Evolutionary conservation across 1,140 invertebrate genomes (phyloP).

Genomic region (Drosophila miranda): DNA sequence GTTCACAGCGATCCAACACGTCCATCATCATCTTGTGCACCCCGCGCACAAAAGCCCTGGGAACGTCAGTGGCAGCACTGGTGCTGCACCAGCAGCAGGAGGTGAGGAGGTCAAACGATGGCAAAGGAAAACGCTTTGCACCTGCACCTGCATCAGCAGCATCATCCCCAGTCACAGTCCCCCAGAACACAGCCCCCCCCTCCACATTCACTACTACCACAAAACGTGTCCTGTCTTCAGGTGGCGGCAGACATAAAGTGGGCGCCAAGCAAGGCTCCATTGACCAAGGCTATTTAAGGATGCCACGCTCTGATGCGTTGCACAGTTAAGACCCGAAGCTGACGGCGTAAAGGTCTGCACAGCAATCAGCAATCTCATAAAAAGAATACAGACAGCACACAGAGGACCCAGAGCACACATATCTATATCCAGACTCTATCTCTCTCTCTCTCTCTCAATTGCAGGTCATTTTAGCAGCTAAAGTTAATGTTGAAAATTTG

Average conservation of each 20-base stretch:
- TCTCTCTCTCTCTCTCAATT: not conserved
- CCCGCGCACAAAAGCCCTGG: not conserved
- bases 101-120: constrained; percentile 49
- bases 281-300: constrained; percentile 77
- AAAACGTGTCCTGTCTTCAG: constrained; percentile 30
- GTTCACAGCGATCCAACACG: constrained; percentile 37
- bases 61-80: not conserved
- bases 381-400: constrained; percentile 15
- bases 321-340: constrained; percentile 71
- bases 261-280: constrained; percentile 39
- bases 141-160: constrained; percentile 24
- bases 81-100: not conserved
- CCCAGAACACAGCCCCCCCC: constrained; percentile 18
- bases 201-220: not conserved
- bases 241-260: constrained; percentile 48
- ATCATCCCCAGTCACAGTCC: not conserved
- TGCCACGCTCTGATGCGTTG: constrained; percentile 72
- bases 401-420: not conserved
- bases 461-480: constrained; percentile 2
- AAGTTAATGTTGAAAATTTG: constrained; percentile 20
- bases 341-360: constrained; percentile 58
- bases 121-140: constrained; percentile 42
- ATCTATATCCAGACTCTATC: not conserved
- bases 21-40: constrained; percentile 26
- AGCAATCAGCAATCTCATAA: constrained; percentile 47